Evolutionary conservation across 2,113 vertebrate species (phyloP).

Genomic region (Progne subis): DNA sequence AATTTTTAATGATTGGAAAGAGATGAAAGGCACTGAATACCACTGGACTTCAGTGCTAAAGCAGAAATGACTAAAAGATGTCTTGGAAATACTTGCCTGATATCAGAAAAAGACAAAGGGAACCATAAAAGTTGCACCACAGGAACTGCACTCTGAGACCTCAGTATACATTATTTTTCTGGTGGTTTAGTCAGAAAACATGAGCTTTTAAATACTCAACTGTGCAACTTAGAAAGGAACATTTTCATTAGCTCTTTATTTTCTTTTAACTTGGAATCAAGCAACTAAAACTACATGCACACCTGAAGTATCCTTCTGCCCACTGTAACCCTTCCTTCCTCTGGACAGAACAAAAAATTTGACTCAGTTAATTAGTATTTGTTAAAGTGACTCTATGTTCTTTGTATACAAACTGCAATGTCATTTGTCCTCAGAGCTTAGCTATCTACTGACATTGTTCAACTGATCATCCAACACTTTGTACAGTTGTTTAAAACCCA

Average conservation of each 20-base stretch:
- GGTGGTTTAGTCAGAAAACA: background rate
- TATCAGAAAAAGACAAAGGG: background rate
- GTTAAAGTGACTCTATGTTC: background rate
- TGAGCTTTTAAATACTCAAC: background rate
- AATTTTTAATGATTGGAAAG: background rate
- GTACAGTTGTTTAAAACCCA: background rate
- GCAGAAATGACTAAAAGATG: background rate
- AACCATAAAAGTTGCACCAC: background rate
- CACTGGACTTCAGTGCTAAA: background rate
- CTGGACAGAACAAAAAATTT: background rate
- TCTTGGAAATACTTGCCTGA: background rate
- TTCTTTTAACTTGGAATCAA: background rate
- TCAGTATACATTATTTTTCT: background rate
- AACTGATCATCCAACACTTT: background rate
- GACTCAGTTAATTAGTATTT: background rate
- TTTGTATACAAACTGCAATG: background rate
- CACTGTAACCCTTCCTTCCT: background rate
- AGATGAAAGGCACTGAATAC: background rate
- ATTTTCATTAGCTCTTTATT: background rate
- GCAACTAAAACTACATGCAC: background rate
- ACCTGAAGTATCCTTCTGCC: background rate
- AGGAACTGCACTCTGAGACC: background rate
- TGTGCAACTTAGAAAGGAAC: background rate
- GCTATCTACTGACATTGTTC: background rate
- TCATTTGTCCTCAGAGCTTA: background rate